Evolutionary conservation across 2,797 vertebrate genomes (phyloP).

Genomic region (Poeciliopsis paucimaculata): DNA sequence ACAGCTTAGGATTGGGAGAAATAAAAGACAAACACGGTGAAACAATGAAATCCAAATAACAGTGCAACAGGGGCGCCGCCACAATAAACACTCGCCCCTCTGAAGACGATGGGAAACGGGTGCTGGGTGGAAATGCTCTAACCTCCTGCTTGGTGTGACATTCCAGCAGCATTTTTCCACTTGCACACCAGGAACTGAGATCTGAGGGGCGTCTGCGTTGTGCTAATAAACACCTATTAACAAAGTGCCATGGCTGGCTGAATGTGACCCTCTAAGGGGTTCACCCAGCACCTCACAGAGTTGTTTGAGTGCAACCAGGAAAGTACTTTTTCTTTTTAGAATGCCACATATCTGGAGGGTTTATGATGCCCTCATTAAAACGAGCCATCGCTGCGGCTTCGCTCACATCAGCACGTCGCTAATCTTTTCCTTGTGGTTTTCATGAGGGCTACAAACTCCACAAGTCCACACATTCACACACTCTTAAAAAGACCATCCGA

Average conservation of each 20-base stretch:
- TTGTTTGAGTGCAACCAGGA: slow-evolving; percentile 4
- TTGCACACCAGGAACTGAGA: slow-evolving; percentile 63
- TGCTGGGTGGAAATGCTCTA: slow-evolving; percentile 54
- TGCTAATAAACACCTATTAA: slow-evolving; percentile 60
- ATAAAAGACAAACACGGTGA: slow-evolving; percentile 53
- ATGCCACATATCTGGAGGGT: background rate
- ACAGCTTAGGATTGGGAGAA: slow-evolving; percentile 49
- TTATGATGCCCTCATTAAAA: slow-evolving; percentile 41
- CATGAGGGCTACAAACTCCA: slow-evolving; percentile 56
- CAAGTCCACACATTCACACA: slow-evolving; percentile 3
- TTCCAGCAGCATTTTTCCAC: slow-evolving; percentile 56
- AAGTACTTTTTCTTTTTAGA: background rate
- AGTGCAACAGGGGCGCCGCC: slow-evolving; percentile 31
- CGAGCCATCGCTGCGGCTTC: slow-evolving; percentile 15
- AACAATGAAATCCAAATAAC: slow-evolving; percentile 75
- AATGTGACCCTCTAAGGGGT: slow-evolving; percentile 54
- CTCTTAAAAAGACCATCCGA: slow-evolving; percentile 5
- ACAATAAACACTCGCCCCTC: slow-evolving; percentile 68
- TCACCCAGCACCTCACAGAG: slow-evolving; percentile 5
- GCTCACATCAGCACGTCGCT: slow-evolving; percentile 41
- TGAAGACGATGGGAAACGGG: slow-evolving; percentile 74
- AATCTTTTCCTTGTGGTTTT: slow-evolving; percentile 82
- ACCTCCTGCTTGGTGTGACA: slow-evolving; percentile 50
- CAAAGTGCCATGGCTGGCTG: slow-evolving; percentile 43
- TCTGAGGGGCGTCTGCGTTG: slow-evolving; percentile 51